These are phyloP conservation scores for Callimorpha dominula DNA, from an alignment of 2,888 invertebrate species.

Conservation along the genomic window DNA sequence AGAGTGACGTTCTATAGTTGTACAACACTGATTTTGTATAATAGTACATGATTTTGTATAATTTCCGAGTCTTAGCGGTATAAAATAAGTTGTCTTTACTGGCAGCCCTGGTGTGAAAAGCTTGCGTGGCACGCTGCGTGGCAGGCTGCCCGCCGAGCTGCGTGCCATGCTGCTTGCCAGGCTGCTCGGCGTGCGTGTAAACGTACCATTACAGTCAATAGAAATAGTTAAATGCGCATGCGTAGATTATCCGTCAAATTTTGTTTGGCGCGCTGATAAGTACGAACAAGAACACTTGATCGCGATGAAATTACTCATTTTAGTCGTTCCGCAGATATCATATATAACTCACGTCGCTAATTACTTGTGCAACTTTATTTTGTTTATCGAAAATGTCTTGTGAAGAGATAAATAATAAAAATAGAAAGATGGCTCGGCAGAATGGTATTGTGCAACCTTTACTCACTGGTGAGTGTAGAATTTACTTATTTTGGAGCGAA, in stretches of 20 bases:
- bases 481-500: conserved; percentile 63
- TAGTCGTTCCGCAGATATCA: conserved; percentile 75
- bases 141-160: no score
- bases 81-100: no score
- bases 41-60: no score
- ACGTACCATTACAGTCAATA: conserved; percentile 70
- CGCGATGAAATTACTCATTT: conserved; percentile 81
- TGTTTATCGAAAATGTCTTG: conserved; percentile 74
- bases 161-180: no score
- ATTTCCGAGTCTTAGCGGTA: no score
- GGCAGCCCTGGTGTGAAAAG: no score
- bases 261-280: conserved; percentile 83
- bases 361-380: conserved; percentile 45
- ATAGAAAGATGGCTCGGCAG: conserved; percentile 86
- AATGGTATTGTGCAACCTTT: conserved; percentile 96
- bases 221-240: conserved; percentile 71
- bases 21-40: no score
- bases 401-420: conserved; percentile 64
- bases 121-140: no score
- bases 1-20: no score
- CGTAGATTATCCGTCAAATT: conserved; percentile 71
- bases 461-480: conserved; percentile 91
- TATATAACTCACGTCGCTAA: conserved; percentile 68
- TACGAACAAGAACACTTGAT: conserved; percentile 63
- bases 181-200: no score